Evolutionary conservation across 2,888 invertebrate species (phyloP), one percentile per base, ranked within the genome.

Genomic region (Sminthurinus aureus): DNA sequence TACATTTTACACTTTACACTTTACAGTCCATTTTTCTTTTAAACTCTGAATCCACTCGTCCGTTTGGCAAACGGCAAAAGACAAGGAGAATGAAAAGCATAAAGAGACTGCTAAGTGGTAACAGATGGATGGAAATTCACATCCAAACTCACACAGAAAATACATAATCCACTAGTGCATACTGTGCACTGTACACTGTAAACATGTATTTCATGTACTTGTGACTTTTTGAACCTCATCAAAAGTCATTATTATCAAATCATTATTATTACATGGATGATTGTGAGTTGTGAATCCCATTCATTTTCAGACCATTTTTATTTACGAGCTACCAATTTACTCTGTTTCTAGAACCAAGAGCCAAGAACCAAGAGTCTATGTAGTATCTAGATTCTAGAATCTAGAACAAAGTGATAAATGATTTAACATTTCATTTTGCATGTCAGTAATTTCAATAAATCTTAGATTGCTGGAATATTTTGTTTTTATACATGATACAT

Each of bases 211-310:
- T n/a, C n/a, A n/a, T n/a, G 38, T 1, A 51, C 79, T 69, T 69
- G 79, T 69, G 79, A 79, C 79, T 79, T 69, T 20, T 71, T 69
- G 71, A 71, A 79, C 79, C 79, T 79, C 79, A 79, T 79, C 67
- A 79, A 69, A 22, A 13, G 71, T 18, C 52, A n/a, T 75, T 51
- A 75, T 52, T 51, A 75, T 51, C n/a, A 75, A 58, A 58, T 58
- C 18, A 58, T 58, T 58, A 58, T 38, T 6, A 38, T 38, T 38
- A 38, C 38, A 38, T 38, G 38, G 38, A 4, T 38, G 38, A 38
- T 38, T 38, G 6, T 38, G 38, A n/a, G n/a, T n/a, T n/a, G 38
- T 38, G 38, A 6, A 38, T 38, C 38, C 38, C 38, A 38, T n/a
- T n/a, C n/a, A n/a, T n/a, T n/a, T n/a, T n/a, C n/a, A n/a, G n/a